phyloP scores from a whole-genome alignment of 2,113 vertebrate species.

The Ailurus styani region DNA sequence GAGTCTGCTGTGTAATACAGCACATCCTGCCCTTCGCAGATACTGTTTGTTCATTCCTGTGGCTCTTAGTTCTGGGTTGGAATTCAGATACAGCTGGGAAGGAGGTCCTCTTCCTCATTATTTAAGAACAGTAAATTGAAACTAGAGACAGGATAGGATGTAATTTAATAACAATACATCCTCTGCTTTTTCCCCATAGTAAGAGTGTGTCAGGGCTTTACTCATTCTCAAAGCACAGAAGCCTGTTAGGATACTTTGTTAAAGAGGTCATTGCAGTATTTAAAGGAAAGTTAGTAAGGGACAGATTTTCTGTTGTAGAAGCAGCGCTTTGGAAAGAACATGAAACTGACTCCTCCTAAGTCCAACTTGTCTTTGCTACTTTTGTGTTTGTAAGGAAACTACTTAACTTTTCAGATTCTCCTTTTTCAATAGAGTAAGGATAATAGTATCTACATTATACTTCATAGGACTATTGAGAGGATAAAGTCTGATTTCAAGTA shows the following conservation, averaged over 20 bases:
- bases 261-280: not conserved
- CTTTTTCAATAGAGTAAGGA: not conserved
- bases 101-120: not conserved
- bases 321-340: not conserved
- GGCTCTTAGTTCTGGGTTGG: not conserved
- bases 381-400: constrained; percentile 1
- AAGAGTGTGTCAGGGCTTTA: not conserved
- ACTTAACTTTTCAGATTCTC: not conserved
- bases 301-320: not conserved
- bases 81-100: not conserved
- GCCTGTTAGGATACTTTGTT: not conserved
- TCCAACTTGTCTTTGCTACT: not conserved
- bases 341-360: not conserved
- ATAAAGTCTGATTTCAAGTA: constrained; percentile 12
- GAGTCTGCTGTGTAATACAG: not conserved
- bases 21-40: not conserved
- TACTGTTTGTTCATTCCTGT: not conserved
- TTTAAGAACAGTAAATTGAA: not conserved
- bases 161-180: not conserved
- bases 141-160: not conserved
- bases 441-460: not conserved
- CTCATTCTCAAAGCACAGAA: not conserved
- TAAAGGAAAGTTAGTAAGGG: not conserved
- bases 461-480: not conserved
- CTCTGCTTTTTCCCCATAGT: not conserved